phyloP scores from a whole-genome alignment of 2,113 vertebrate species.

The Oreotragus oreotragus region DNA sequence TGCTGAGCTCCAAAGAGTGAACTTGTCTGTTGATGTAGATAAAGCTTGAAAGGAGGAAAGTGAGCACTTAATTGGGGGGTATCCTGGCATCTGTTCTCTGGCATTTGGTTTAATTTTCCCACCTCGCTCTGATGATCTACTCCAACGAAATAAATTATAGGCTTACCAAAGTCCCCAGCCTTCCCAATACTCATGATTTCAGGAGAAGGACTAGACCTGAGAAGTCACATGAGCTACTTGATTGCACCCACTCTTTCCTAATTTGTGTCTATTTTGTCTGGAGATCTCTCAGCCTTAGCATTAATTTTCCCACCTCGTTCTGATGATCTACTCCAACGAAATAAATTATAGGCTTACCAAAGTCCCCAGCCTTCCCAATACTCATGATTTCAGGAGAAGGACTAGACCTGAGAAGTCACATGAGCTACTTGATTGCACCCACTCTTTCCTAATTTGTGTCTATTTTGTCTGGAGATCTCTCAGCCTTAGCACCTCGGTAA shows the following conservation, averaged over 20 bases:
- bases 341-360: not conserved
- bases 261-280: not conserved
- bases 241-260: not conserved
- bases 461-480: not conserved
- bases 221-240: not conserved
- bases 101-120: slow-evolving; percentile 6
- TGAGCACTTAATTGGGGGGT: slow-evolving; percentile 77
- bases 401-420: not conserved
- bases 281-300: not conserved
- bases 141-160: not conserved
- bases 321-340: not conserved
- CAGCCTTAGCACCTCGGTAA: not conserved
- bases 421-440: not conserved
- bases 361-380: not conserved
- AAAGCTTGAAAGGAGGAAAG: slow-evolving; percentile 74
- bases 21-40: slow-evolving; percentile 77
- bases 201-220: not conserved
- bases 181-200: not conserved
- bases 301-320: not conserved
- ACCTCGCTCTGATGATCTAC: not conserved
- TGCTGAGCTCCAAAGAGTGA: slow-evolving; percentile 72
- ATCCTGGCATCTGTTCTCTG: slow-evolving; percentile 75
- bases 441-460: not conserved
- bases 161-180: not conserved
- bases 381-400: not conserved